These are phyloP conservation scores for Eleginops maclovinus DNA, from an alignment of 2,113 vertebrate genomes.

Conservation along the genomic window DNA sequence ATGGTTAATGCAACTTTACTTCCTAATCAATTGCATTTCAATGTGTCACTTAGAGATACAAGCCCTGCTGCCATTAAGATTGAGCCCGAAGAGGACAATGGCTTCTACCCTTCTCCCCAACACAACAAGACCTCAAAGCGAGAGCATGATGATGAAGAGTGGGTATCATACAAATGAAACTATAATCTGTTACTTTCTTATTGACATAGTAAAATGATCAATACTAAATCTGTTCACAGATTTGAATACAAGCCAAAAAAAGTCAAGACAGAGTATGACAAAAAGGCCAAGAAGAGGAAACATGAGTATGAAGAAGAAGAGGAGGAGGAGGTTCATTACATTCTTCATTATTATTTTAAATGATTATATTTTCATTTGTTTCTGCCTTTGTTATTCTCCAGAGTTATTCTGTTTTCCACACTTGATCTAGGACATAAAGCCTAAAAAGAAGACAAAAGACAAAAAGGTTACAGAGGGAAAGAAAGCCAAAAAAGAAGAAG, in stretches of 20 bases:
- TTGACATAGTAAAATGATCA: neutral
- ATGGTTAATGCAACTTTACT: neutral
- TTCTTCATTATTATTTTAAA: neutral
- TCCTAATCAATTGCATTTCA: conserved; percentile 23
- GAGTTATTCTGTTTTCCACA: conserved; percentile 3
- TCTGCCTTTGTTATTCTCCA: neutral
- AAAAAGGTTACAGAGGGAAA: conserved; percentile 88
- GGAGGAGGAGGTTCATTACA: conserved; percentile 71
- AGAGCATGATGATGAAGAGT: conserved; percentile 91
- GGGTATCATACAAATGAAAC: conserved; percentile 70
- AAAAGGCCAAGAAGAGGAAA: conserved; percentile 95
- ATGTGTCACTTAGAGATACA: conserved; percentile 51
- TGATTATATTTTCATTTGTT: neutral
- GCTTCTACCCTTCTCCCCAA: conserved; percentile 87
- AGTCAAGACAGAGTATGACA: conserved; percentile 93
- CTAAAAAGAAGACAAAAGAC: conserved; percentile 94
- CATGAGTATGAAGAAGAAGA: conserved; percentile 86
- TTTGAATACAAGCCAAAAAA: conserved; percentile 94
- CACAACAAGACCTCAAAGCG: conserved; percentile 90
- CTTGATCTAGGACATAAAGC: conserved; percentile 87
- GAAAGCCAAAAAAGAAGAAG: conserved; percentile 93
- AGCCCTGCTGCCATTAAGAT: conserved; percentile 91
- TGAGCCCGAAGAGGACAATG: conserved; percentile 90
- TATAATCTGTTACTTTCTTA: neutral
- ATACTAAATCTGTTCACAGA: conserved; percentile 79